phyloP scores from a whole-genome alignment of 2,113 vertebrate species.

The Cromileptes altivelis region DNA sequence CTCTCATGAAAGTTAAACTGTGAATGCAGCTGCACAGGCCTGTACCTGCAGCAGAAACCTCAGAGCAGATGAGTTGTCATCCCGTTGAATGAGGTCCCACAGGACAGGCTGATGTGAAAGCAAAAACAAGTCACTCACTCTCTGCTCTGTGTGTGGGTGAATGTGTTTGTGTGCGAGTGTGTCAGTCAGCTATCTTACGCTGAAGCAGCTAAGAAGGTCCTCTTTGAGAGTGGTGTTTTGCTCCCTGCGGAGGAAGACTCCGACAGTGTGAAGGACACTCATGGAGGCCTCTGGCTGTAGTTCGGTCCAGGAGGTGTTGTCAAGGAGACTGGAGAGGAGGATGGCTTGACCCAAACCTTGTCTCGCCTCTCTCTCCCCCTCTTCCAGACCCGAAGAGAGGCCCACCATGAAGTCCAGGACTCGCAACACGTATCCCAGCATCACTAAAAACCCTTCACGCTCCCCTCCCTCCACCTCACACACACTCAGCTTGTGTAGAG shows the following conservation, averaged over 20 bases:
- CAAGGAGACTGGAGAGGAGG: slow-evolving; percentile 91
- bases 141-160: neutral
- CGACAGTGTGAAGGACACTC: slow-evolving; percentile 88
- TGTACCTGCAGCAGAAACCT: slow-evolving; percentile 89
- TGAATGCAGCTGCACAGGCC: neutral
- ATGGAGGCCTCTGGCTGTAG: slow-evolving; percentile 84
- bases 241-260: slow-evolving; percentile 86
- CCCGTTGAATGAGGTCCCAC: slow-evolving; percentile 89
- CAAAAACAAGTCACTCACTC: slow-evolving; percentile 48
- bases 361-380: slow-evolving; percentile 86
- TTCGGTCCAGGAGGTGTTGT: slow-evolving; percentile 89
- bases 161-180: slow-evolving; percentile 2
- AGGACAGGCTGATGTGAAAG: slow-evolving; percentile 84
- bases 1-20: neutral
- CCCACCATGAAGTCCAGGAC: slow-evolving; percentile 89
- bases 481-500: slow-evolving; percentile 84
- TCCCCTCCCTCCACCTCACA: slow-evolving; percentile 85
- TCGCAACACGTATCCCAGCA: slow-evolving; percentile 87
- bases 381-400: slow-evolving; percentile 82
- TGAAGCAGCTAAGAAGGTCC: slow-evolving; percentile 92
- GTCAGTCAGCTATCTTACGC: slow-evolving; percentile 81
- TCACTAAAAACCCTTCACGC: slow-evolving; percentile 81
- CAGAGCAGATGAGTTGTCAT: slow-evolving; percentile 85
- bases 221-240: slow-evolving; percentile 82
- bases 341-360: slow-evolving; percentile 89